Base-by-base conservation (phyloP, 2,113 vertebrate species). In the Cranoglanis bouderius region DNA sequence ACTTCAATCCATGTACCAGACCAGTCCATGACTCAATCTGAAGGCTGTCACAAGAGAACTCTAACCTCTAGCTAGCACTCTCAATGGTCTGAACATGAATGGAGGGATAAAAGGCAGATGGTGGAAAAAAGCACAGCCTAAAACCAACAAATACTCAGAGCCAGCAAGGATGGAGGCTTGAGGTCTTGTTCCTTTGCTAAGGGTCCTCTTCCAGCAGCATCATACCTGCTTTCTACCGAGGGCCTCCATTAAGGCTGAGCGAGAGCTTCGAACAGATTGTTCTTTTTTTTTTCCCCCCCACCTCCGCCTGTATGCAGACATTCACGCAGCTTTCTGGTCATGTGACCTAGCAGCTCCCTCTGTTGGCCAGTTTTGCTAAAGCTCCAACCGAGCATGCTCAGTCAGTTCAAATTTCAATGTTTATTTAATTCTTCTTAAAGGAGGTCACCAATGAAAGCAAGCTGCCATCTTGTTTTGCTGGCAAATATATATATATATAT, bases 221-320 rank as follows among this genome's bases (percentile, higher is more conserved):
- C 92, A 94, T 97, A 97, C 96, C 97, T 97, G 96, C 93, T 95
- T 94, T 94, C 94, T 94, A 93, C 92, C 93, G 92, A 94, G 92
- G 94, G 94, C 94, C 93, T 95, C 94, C 94, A 94, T 91, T 94
- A 93, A 94, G 93, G 85, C 93, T 93, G 93, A 93, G 91, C 90
- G 90, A 93, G 93, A 89, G 91, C 88, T 92, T 93, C 91, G 92
- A 94, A 92, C 93, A 93, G 94, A 95, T 94, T 94, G 94, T 93
- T 94, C 93, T 91, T 94, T 91, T 92, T 91, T 94, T 91, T 92
- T 93, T 93, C 43, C 4, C 4, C 81, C 55, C 88, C 88, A 89
- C 92, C 93, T 93, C 94, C 92, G 94, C 94, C 93, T 84, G 93
- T 92, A 93, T 94, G 93, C 94, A 93, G 90, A 87, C 93, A 94